Evolutionary conservation across 2,113 vertebrate species (phyloP).

Genomic region (Thalassoma bifasciatum): DNA sequence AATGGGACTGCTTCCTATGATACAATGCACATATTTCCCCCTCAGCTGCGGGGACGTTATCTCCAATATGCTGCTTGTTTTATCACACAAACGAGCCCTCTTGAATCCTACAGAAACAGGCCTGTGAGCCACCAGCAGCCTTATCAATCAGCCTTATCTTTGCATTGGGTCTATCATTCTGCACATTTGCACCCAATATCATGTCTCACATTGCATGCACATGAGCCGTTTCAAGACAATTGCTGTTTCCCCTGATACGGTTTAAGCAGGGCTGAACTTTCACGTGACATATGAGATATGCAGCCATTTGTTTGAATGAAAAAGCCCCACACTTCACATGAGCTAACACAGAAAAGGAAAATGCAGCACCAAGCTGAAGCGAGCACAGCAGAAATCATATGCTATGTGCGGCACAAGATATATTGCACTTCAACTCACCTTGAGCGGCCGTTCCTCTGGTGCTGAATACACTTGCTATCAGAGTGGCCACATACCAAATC

Average conservation of each 20-base stretch:
- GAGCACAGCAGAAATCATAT: slow-evolving; percentile 84
- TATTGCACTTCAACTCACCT: slow-evolving; percentile 95
- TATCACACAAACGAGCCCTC: slow-evolving; percentile 37
- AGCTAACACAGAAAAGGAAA: slow-evolving; percentile 37
- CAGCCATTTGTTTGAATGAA: slow-evolving; percentile 68
- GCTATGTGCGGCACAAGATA: slow-evolving; percentile 80
- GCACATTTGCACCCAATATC: slow-evolving; percentile 18
- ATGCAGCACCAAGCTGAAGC: slow-evolving; percentile 44
- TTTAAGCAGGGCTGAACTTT: slow-evolving; percentile 71
- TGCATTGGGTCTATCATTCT: slow-evolving; percentile 25
- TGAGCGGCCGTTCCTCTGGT: slow-evolving; percentile 95
- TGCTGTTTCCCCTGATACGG: slow-evolving; percentile 28
- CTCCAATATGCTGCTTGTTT: slow-evolving; percentile 39
- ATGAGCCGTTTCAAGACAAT: slow-evolving; percentile 24
- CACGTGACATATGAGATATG: slow-evolving; percentile 69
- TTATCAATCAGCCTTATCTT: slow-evolving; percentile 19
- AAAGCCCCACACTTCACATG: slow-evolving; percentile 51
- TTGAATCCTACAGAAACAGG: slow-evolving; percentile 30
- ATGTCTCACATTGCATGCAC: slow-evolving; percentile 31
- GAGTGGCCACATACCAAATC: slow-evolving; percentile 99
- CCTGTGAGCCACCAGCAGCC: slow-evolving; percentile 18
- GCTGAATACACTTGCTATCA: slow-evolving; percentile 99
- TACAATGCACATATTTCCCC: slow-evolving; percentile 56
- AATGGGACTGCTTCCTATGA: slow-evolving; percentile 69
- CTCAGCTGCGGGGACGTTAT: slow-evolving; percentile 28